Percentiles rank a stretch among this genome's conserved stretches.
phyloP scores from a whole-genome alignment of 2,113 vertebrate species.

The Orycteropus afer region DNA sequence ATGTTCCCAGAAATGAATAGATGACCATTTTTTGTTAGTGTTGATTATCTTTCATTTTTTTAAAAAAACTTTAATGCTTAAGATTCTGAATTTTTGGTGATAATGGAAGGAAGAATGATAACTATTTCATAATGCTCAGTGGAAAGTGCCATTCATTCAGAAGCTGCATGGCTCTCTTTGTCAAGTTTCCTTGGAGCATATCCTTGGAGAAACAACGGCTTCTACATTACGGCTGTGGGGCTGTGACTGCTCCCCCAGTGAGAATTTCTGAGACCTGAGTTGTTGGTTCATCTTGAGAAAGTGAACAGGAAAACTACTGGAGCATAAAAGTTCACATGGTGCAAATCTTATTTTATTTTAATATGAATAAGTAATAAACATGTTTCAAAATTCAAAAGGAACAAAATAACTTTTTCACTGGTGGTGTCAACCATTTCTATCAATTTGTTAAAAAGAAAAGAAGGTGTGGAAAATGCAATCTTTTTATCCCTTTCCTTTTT shows the following conservation, averaged over 20 bases:
- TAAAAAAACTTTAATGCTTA: not conserved
- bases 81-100: not conserved
- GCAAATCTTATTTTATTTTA: conserved; percentile 45
- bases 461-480: not conserved
- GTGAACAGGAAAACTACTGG: not conserved
- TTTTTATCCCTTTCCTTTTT: not conserved
- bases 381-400: conserved; percentile 18
- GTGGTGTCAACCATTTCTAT: not conserved
- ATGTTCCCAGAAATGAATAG: not conserved
- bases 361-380: conserved; percentile 11
- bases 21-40: not conserved
- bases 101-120: not conserved
- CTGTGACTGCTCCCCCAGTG: not conserved
- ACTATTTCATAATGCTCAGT: conserved; percentile 35
- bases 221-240: not conserved
- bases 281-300: no score
- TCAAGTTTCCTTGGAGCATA: conserved; percentile 2
- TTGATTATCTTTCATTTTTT: not conserved
- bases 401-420: not conserved
- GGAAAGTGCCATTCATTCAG: conserved; percentile 30
- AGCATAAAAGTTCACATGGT: conserved; percentile 23
- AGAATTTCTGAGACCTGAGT: no score
- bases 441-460: not conserved
- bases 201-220: not conserved
- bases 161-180: not conserved